Conservation (phyloP, 2,888 invertebrate genomes). For the Agrotis segetum region DNA sequence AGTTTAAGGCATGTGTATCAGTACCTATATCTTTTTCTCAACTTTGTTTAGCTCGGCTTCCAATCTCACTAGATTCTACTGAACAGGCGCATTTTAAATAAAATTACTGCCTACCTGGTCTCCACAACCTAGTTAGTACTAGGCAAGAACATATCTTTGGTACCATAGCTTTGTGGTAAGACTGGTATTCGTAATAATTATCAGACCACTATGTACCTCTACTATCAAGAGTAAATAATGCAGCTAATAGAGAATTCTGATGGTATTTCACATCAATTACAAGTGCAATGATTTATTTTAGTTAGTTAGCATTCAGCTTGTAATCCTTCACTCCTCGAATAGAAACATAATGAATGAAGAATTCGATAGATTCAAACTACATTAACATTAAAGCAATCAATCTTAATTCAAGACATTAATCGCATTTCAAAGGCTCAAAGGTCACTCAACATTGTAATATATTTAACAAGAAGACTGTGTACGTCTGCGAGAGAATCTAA, state of each 20-base stretch:
- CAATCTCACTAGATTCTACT: too few species aligned
- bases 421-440: conserved; percentile 37
- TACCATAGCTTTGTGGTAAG: too few species aligned
- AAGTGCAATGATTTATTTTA: conserved; percentile 36
- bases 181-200: too few species aligned
- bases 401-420: conserved; percentile 52
- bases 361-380: conserved; percentile 41
- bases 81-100: too few species aligned
- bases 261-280: conserved; percentile 21
- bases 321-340: conserved; percentile 44
- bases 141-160: too few species aligned
- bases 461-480: conserved; percentile 28
- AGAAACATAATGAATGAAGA: conserved; percentile 45
- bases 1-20: too few species aligned
- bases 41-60: too few species aligned
- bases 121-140: too few species aligned
- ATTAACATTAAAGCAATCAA: conserved; percentile 47
- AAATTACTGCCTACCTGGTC: too few species aligned
- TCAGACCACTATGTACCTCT: too few species aligned
- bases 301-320: conserved; percentile 38
- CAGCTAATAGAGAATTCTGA: not conserved
- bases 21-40: too few species aligned
- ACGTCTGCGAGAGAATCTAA: conserved; percentile 18
- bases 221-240: not conserved
- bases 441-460: conserved; percentile 40